Conservation (phyloP, 2,113 vertebrate genomes). For the Indicator maculatus region DNA sequence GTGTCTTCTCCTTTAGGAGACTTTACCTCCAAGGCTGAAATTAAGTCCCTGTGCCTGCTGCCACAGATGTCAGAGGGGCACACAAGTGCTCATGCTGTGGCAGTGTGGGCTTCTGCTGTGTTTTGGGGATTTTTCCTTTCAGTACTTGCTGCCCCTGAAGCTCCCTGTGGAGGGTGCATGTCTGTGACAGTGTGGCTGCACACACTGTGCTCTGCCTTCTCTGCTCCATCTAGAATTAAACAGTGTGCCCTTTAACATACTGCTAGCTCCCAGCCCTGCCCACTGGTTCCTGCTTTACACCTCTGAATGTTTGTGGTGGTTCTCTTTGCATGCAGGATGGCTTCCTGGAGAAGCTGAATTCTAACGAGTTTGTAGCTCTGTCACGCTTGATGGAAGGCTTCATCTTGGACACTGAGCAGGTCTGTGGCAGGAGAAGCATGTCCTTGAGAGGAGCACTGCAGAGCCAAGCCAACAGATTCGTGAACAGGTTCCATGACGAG, state of each 20-base stretch:
- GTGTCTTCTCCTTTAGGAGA: not conserved
- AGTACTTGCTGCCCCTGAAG: not conserved
- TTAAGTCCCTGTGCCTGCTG: not conserved
- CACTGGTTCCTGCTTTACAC: not conserved
- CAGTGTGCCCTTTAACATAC: not conserved
- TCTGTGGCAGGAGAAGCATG: constrained; percentile 89
- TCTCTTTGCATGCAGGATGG: constrained; percentile 81
- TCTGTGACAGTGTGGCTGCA: not conserved
- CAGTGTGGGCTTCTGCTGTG: not conserved
- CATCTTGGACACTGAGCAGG: constrained; percentile 87
- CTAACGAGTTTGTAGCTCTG: constrained; percentile 89
- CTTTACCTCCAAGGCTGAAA: not conserved
- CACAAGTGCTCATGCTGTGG: not conserved
- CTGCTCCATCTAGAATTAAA: not conserved
- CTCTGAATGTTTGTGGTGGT: not conserved
- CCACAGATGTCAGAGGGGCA: not conserved
- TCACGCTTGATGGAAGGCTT: constrained; percentile 92
- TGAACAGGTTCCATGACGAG: constrained; percentile 96
- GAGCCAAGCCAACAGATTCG: constrained; percentile 95
- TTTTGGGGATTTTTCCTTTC: not conserved
- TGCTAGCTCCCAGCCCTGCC: not conserved
- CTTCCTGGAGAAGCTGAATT: constrained; percentile 93
- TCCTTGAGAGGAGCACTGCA: constrained; percentile 93
- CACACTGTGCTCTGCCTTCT: not conserved
- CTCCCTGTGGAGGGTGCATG: not conserved